Evolutionary conservation across 2,113 vertebrate species (phyloP).

Genomic region (Cygnus atratus): DNA sequence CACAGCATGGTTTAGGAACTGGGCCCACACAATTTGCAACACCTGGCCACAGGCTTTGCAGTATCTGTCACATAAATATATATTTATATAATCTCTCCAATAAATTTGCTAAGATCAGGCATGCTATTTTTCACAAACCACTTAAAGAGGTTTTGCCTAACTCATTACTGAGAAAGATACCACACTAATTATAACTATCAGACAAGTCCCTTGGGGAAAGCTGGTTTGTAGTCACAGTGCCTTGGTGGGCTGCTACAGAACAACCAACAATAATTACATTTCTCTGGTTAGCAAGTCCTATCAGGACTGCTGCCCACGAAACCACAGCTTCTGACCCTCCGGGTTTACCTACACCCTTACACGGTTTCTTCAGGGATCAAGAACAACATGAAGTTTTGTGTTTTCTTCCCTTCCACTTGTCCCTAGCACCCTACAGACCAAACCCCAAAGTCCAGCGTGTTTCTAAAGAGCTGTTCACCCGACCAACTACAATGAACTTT

Average conservation of each 20-base stretch:
- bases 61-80: neutral
- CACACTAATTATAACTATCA: neutral
- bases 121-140: neutral
- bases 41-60: neutral
- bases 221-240: rapidly evolving
- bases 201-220: neutral
- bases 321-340: neutral
- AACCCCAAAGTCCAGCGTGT: neutral
- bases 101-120: neutral
- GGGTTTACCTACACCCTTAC: neutral
- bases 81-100: neutral
- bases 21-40: neutral
- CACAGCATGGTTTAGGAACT: neutral
- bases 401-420: neutral
- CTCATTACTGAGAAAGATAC: neutral
- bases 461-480: neutral
- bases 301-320: neutral
- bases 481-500: neutral
- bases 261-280: neutral
- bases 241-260: neutral
- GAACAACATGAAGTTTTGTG: neutral
- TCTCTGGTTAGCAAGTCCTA: neutral
- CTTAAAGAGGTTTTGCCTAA: neutral
- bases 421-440: neutral
- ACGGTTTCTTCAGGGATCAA: neutral